phyloP scores from a whole-genome alignment of 2,797 vertebrate genomes.

The Okamejei kenojei region DNA sequence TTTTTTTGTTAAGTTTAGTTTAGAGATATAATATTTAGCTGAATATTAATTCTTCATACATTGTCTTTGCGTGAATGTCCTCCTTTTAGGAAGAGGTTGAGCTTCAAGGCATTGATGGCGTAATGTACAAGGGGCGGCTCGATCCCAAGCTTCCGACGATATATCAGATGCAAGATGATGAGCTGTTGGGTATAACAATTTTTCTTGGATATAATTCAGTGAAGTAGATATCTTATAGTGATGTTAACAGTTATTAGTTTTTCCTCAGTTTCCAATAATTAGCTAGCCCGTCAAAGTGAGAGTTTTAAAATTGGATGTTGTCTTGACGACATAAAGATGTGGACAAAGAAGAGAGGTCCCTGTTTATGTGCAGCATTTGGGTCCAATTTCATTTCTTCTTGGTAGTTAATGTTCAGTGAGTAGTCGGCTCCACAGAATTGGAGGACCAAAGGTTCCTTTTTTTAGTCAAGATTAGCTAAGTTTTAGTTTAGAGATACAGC shows the following conservation, averaged over 20 bases:
- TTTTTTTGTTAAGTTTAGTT: too few relatives aligned
- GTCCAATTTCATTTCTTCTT: background rate
- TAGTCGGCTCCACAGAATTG: background rate
- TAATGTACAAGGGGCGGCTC: slow-evolving; percentile 56
- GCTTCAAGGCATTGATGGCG: slow-evolving; percentile 51
- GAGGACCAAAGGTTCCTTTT: background rate
- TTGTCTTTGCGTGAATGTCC: background rate
- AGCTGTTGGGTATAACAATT: background rate
- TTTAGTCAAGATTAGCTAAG: too few relatives aligned
- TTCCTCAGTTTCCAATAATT: background rate
- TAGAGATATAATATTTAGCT: too few relatives aligned
- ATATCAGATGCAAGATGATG: slow-evolving; percentile 19
- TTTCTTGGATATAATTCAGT: background rate
- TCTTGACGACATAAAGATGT: background rate
- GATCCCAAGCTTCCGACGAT: background rate
- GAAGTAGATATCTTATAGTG: background rate
- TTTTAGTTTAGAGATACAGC: too few relatives aligned
- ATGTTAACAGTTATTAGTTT: background rate
- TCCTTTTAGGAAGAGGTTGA: slow-evolving; percentile 48
- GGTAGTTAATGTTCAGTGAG: background rate
- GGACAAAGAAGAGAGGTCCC: background rate
- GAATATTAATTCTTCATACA: background rate
- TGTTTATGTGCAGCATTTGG: background rate
- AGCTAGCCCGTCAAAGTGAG: too few relatives aligned
- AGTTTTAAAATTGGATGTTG: background rate